These are phyloP conservation scores for Plumapathes pennacea DNA, from an alignment of 92 coral and sea anemone species.

Conservation along the genomic window DNA sequence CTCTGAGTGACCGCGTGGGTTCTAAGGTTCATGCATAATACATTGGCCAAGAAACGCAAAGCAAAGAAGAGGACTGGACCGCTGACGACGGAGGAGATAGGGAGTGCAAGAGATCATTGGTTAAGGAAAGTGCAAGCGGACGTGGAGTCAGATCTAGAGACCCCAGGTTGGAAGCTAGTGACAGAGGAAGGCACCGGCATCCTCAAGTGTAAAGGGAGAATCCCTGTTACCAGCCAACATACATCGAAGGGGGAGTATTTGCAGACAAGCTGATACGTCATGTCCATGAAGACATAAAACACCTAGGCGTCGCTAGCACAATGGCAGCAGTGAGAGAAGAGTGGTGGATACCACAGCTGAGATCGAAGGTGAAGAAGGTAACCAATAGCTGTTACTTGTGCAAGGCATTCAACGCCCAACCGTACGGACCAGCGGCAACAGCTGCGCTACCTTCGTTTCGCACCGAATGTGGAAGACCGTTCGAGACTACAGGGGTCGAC, in stretches of 20 bases:
- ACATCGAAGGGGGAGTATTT: slow-evolving; percentile 31
- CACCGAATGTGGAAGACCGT: slow-evolving; percentile 35
- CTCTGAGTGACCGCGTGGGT: slow-evolving; percentile 47
- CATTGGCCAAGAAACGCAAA: slow-evolving; percentile 23
- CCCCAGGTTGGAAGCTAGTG: slow-evolving; percentile 25
- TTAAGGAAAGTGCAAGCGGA: slow-evolving; percentile 20
- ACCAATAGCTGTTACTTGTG: slow-evolving; percentile 31
- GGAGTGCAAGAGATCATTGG: slow-evolving; percentile 26
- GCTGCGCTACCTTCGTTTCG: slow-evolving; percentile 46
- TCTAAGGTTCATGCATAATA: slow-evolving; percentile 34
- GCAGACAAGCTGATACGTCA: not conserved
- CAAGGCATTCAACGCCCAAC: slow-evolving; percentile 36
- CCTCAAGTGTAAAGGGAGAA: slow-evolving; percentile 34
- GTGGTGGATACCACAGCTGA: slow-evolving; percentile 33
- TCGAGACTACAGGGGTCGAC: slow-evolving; percentile 52
- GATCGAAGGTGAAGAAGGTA: slow-evolving; percentile 39
- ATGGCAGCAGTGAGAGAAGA: slow-evolving; percentile 17
- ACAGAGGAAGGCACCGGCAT: slow-evolving; percentile 26
- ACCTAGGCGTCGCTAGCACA: slow-evolving; percentile 27
- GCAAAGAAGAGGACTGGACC: slow-evolving; percentile 15
- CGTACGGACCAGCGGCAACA: slow-evolving; percentile 14
- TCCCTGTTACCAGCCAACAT: slow-evolving; percentile 33
- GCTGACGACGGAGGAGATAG: slow-evolving; percentile 40
- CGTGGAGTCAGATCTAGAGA: slow-evolving; percentile 7
- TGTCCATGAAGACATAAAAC: slow-evolving; percentile 10